A percentile compares a stretch with the other conserved stretches of the same genome.
These are phyloP conservation scores for Oedothorax gibbosus DNA, from an alignment of 1,140 invertebrate genomes.

Conservation along the genomic window DNA sequence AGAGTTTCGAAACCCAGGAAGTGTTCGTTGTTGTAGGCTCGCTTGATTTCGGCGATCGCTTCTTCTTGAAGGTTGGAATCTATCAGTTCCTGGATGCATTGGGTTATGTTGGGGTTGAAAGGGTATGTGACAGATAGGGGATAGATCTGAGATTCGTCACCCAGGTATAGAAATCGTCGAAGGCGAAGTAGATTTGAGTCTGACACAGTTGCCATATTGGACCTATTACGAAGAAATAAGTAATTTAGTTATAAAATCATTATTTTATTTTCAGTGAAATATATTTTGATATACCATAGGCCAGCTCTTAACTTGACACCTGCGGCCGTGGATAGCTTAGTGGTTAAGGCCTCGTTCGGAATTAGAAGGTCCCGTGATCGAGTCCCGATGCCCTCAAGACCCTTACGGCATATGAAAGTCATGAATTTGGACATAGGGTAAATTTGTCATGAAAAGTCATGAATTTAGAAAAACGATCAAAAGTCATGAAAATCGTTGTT, in stretches of 20 bases:
- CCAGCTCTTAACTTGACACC: too few relatives aligned
- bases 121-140: conserved; percentile 17
- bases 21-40: conserved; percentile 55
- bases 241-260: neutral
- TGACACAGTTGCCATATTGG: conserved; percentile 12
- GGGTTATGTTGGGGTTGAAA: conserved; percentile 21
- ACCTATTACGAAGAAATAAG: conserved; percentile 19
- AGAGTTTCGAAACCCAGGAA: conserved; percentile 69
- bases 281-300: too few relatives aligned
- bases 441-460: too few relatives aligned
- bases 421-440: too few relatives aligned
- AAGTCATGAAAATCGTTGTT: too few relatives aligned
- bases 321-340: too few relatives aligned
- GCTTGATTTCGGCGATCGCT: conserved; percentile 62
- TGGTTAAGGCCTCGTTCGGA: too few relatives aligned
- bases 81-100: conserved; percentile 56
- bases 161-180: conserved; percentile 61
- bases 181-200: conserved; percentile 37
- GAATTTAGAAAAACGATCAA: too few relatives aligned
- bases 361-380: too few relatives aligned
- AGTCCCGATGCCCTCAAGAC: too few relatives aligned
- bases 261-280: too few relatives aligned
- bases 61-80: conserved; percentile 62
- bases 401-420: too few relatives aligned
- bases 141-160: conserved; percentile 46